Conservation (phyloP, 2,113 vertebrate genomes). For the Gorsachius goisagi region DNA sequence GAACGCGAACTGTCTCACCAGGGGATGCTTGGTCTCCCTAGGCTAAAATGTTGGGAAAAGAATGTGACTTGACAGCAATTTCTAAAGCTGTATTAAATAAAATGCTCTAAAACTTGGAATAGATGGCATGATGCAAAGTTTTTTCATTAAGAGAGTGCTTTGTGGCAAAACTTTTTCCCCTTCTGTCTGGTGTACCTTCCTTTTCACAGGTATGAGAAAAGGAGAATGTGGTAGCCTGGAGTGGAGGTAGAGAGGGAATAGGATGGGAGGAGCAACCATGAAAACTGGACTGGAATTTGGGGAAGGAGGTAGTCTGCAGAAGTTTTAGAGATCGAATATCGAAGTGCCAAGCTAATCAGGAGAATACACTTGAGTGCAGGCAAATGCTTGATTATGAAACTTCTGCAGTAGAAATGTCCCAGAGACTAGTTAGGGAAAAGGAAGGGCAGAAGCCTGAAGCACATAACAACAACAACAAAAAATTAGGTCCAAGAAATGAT, state of each 20-base stretch:
- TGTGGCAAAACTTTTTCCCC: background rate
- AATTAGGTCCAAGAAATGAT: background rate
- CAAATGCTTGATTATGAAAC: background rate
- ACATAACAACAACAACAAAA: background rate
- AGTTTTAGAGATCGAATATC: background rate
- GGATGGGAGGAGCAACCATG: background rate
- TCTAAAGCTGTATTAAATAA: constrained; percentile 46
- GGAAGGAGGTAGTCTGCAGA: background rate
- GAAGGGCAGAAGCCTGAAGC: background rate
- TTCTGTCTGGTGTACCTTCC: background rate
- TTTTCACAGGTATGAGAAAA: background rate
- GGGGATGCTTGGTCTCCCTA: background rate
- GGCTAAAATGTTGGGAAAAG: constrained; percentile 41
- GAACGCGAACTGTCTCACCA: background rate
- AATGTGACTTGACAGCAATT: constrained; percentile 26
- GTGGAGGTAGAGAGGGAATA: background rate
- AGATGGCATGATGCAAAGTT: background rate
- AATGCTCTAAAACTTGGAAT: background rate
- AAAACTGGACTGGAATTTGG: background rate
- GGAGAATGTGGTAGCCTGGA: background rate
- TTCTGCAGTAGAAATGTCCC: background rate
- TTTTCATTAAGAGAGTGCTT: background rate
- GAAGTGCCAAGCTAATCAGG: background rate
- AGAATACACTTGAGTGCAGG: background rate
- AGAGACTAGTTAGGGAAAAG: background rate